Evolutionary conservation across 2,888 invertebrate species (phyloP), one percentile per base, ranked within the genome.

Genomic region (Idaea straminata): DNA sequence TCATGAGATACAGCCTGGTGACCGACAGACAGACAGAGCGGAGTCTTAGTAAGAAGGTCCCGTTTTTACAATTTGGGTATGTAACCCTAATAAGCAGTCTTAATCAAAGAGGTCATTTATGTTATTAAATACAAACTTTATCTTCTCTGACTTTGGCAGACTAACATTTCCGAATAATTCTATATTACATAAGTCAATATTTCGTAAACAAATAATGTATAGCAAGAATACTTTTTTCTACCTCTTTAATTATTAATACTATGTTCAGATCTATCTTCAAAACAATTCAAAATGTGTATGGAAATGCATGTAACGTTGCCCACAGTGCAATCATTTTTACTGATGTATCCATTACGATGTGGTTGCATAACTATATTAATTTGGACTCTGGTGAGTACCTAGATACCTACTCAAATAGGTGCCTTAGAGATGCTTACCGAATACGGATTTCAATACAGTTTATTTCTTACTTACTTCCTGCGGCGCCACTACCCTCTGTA

Each of bases 351-450:
- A 0, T 75, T 87, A 64, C 75, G 74, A 67, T 61, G 63, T 64
- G 87, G 87, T 0, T 74, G 75, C 36, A 10, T 75, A 0, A 5
- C 78, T 0, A 74, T 81, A 15, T 67, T 80, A 0, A 0, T 73
- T 10, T 87, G 85, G 85, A 84, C 81, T 10, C 5, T 75, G 68
- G 87, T 87, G 72, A 77, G 77, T 69, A 47, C 15, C 25, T 60
- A 16, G 16, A 35, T 38, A 35, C 15, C n/a, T n/a, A n/a, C n/a
- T n/a, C n/a, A n/a, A n/a, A n/a, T n/a, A n/a, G n/a, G n/a, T n/a
- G n/a, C n/a, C n/a, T n/a, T n/a, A n/a, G n/a, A n/a, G n/a, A n/a
- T n/a, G n/a, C n/a, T n/a, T n/a, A n/a, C n/a, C n/a, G n/a, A n/a
- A n/a, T n/a, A n/a, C n/a, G n/a, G n/a, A n/a, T n/a, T n/a, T n/a